Percentiles rank a stretch among this genome's conserved stretches.
These are phyloP conservation scores for Novumbra hubbsi DNA, from an alignment of 2,797 vertebrate species.

Conservation along the genomic window DNA sequence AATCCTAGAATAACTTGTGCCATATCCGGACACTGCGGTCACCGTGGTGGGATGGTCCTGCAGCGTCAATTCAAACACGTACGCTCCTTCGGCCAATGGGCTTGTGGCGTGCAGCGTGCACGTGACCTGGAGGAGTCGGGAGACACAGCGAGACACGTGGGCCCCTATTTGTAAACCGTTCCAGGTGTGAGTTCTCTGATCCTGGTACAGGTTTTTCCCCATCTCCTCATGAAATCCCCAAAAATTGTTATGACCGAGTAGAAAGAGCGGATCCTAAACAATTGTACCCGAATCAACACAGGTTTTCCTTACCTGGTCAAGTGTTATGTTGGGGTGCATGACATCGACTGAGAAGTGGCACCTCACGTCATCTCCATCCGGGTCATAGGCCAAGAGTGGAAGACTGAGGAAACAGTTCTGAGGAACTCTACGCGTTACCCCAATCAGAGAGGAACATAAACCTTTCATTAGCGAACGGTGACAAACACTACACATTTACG, in stretches of 20 bases:
- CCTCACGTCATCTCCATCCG: slow-evolving; percentile 40
- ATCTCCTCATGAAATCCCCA: no score
- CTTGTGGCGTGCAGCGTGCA: slow-evolving; percentile 43
- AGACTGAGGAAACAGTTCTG: slow-evolving; percentile 41
- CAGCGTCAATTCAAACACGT: slow-evolving; percentile 60
- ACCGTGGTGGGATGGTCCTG: slow-evolving; percentile 52
- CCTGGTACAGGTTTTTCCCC: no score
- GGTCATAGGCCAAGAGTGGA: slow-evolving; percentile 37
- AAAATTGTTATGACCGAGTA: no score
- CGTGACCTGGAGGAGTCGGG: slow-evolving; percentile 19
- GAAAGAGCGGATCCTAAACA: no score
- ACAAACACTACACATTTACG: not conserved
- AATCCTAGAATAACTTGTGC: not conserved
- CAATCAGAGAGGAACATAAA: not conserved
- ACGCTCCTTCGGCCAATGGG: slow-evolving; percentile 18
- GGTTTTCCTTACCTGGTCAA: slow-evolving; percentile 23
- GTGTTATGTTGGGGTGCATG: slow-evolving; percentile 23
- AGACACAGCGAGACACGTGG: not conserved
- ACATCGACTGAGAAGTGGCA: slow-evolving; percentile 15
- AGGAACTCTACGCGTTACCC: slow-evolving; percentile 24
- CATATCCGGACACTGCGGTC: slow-evolving; percentile 51
- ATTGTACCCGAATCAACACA: not conserved
- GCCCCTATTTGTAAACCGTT: no score
- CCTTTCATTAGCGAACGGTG: not conserved
- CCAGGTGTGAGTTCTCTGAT: no score